Conservation (phyloP, 2,797 vertebrate genomes). For the Uromys caudimaculatus region DNA sequence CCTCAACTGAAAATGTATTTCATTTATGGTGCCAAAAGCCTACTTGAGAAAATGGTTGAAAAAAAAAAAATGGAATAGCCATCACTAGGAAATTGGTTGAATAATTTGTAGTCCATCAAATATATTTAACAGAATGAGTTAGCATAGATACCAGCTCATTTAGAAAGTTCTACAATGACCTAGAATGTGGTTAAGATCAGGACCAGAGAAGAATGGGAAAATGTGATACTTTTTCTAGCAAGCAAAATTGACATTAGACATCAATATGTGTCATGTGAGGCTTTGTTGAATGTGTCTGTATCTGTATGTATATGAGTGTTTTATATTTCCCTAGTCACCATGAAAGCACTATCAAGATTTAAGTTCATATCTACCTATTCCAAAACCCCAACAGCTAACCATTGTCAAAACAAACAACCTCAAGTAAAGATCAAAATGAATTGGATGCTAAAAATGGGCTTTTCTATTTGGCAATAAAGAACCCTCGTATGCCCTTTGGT, state of each 20-base stretch:
- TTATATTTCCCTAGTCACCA: neutral
- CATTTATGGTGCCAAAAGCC: conserved; percentile 12
- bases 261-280: neutral
- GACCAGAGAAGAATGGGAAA: conserved; percentile 39
- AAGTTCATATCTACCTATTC: neutral
- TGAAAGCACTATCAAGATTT: neutral
- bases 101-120: neutral
- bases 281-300: neutral
- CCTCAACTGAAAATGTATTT: conserved; percentile 20
- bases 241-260: neutral
- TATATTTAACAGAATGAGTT: conserved; percentile 52
- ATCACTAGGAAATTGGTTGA: conserved; percentile 10
- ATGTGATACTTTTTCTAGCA: conserved; percentile 15
- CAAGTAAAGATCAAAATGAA: conserved; percentile 34
- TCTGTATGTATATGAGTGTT: neutral
- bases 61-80: conserved; percentile 58
- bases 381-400: neutral
- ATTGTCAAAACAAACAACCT: conserved; percentile 2
- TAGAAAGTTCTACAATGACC: conserved; percentile 6
- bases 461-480: conserved; percentile 31
- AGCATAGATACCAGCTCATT: neutral
- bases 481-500: neutral
- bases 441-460: neutral
- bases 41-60: conserved; percentile 41
- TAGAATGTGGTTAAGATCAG: conserved; percentile 33